Evolutionary conservation across 2,113 vertebrate species (phyloP), one percentile per base, ranked within the genome.

Genomic region (Protobothrops mucrosquamatus): DNA sequence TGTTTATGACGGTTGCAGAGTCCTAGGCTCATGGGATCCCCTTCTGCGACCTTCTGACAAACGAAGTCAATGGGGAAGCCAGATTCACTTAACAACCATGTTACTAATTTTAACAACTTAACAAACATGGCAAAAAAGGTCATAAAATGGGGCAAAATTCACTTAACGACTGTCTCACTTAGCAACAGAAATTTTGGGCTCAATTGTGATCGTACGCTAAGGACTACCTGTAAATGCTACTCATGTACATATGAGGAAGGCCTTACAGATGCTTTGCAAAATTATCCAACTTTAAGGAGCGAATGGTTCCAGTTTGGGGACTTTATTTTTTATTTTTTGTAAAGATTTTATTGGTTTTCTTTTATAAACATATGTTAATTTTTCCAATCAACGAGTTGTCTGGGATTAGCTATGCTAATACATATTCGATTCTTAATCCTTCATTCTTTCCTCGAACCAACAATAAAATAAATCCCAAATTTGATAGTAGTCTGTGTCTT

Each of bases 171-270:
- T 12, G 26, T 29, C 26, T 64, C 10, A 64, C 24, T 29, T 5
- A 64, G 26, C 3, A 29, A 29, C 61, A 12, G 57, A 24, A 59
- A 24, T 3, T 2, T 64, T 64, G 26, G 61, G 26, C 11, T 64
- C 3, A 64, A 64, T 64, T 64, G 26, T 64, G 61, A 10, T 5
- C 3, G 0, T 57, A 57, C 2, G 56, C 5, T 1, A 0, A 14
- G 26, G 26, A 29, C 61, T 12, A 29, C 11, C 61, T 64, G 61
- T 3, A 61, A 74, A 88, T 88, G 94, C 34, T 95, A 90, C 95
- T 96, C 52, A 43, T 87, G 91, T 91, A 93, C 95, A 94, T 74
- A 64, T 89, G 92, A 94, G 93, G 95, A 54, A 46, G 91, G 56
- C 52, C 91, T 90, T 0, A 34, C 92, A 64, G 87, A 96, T 91